Evolutionary conservation across 2,888 invertebrate species (phyloP).

Genomic region (Drosophila maculinotata): DNA sequence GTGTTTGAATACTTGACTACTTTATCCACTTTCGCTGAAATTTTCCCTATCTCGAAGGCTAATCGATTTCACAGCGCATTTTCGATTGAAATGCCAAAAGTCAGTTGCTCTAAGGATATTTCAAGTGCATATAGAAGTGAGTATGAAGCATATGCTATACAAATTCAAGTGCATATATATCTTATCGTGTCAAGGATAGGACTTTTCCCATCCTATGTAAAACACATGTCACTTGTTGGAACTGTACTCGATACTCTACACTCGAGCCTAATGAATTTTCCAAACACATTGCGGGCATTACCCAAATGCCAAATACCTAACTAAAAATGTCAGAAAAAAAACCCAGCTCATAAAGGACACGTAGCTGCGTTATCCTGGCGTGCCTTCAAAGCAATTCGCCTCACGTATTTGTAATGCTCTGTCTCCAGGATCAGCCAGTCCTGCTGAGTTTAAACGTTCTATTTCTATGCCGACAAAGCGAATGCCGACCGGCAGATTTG

Average conservation of each 20-base stretch:
- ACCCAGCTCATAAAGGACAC: slow-evolving; percentile 47
- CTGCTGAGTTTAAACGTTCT: slow-evolving; percentile 36
- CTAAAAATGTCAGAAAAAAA: slow-evolving; percentile 23
- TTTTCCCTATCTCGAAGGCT: not conserved
- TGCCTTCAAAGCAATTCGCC: slow-evolving; percentile 30
- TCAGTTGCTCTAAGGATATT: slow-evolving; percentile 8
- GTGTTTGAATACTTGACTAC: no score
- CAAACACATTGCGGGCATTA: slow-evolving; percentile 43
- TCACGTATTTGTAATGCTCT: slow-evolving; percentile 23
- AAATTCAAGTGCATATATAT: slow-evolving; percentile 39
- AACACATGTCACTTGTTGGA: slow-evolving; percentile 40
- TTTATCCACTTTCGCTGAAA: not conserved
- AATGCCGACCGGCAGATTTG: slow-evolving; percentile 38
- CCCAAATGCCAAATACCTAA: slow-evolving; percentile 37
- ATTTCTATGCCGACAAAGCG: slow-evolving; percentile 41
- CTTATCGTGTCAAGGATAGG: slow-evolving; percentile 38
- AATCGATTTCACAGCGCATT: slow-evolving; percentile 43
- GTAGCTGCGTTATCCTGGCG: slow-evolving; percentile 24
- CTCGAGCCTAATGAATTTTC: slow-evolving; percentile 35
- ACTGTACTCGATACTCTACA: slow-evolving; percentile 14
- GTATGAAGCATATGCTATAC: slow-evolving; percentile 27
- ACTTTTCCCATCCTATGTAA: slow-evolving; percentile 16
- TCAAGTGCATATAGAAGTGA: slow-evolving; percentile 8
- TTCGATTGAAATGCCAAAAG: slow-evolving; percentile 4
- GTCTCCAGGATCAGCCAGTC: slow-evolving; percentile 16